A percentile compares a stretch with the other conserved stretches of the same genome.
These are phyloP conservation scores for Calonectris borealis DNA, from an alignment of 2,113 vertebrate species.

Conservation along the genomic window DNA sequence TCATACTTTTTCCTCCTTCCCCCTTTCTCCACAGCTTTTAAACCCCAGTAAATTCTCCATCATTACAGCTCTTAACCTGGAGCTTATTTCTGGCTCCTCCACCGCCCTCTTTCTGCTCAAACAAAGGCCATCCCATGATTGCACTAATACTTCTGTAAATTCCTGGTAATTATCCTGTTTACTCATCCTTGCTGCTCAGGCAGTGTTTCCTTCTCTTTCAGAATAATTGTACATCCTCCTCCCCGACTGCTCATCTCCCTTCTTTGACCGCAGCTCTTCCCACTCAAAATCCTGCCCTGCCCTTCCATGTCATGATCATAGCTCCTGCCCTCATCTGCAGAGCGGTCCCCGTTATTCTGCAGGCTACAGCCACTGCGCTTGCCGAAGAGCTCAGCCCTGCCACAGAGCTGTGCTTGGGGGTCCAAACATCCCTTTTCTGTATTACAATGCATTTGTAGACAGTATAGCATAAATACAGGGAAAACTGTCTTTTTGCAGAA, in stretches of 20 bases:
- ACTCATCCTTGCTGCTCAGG: slow-evolving; percentile 6
- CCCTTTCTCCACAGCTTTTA: background rate
- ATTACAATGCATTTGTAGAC: background rate
- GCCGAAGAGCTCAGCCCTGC: background rate
- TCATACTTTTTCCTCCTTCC: background rate
- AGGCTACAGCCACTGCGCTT: background rate
- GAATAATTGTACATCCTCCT: background rate
- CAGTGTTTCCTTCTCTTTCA: background rate
- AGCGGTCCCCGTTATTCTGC: background rate
- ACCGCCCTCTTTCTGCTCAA: background rate
- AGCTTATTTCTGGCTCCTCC: slow-evolving; percentile 5
- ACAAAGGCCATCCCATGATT: slow-evolving; percentile 8
- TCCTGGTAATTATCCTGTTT: slow-evolving; percentile 45
- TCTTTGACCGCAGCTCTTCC: background rate
- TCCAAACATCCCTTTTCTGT: background rate
- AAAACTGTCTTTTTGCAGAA: background rate
- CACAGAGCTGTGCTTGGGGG: background rate
- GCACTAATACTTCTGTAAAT: slow-evolving; percentile 9
- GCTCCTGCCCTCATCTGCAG: background rate
- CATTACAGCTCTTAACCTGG: background rate
- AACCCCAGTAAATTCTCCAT: background rate
- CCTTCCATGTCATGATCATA: background rate
- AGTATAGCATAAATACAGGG: background rate
- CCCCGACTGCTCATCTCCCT: background rate
- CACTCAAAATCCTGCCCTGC: background rate